These are phyloP conservation scores for Antechinus stuartii DNA, from an alignment of 2,113 vertebrate genomes.

Conservation along the genomic window DNA sequence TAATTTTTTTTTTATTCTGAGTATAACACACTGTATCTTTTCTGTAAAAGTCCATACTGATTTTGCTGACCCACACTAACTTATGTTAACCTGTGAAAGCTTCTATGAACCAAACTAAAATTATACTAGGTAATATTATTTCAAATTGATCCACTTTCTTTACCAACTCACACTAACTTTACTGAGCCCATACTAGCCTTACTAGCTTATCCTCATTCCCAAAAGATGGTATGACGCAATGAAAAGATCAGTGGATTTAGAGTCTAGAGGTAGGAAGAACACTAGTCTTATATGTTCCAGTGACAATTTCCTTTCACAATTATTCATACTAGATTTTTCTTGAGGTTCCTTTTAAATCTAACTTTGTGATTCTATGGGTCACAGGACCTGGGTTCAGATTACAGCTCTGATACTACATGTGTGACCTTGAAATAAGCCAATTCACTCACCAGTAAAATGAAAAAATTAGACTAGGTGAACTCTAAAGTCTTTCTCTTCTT, in stretches of 20 bases:
- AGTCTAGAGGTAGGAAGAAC: not conserved
- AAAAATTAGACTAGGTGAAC: not conserved
- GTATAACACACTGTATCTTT: not conserved
- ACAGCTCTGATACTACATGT: not conserved
- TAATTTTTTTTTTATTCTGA: not conserved
- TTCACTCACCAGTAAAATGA: not conserved
- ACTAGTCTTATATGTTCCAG: not conserved
- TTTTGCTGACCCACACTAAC: slow-evolving; percentile 17
- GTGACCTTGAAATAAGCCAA: not conserved
- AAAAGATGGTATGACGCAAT: not conserved
- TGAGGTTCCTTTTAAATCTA: not conserved
- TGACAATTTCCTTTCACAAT: not conserved
- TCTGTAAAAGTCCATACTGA: not conserved
- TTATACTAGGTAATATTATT: not conserved
- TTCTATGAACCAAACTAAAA: not conserved
- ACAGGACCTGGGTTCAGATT: not conserved
- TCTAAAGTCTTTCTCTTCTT: not conserved
- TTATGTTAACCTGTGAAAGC: not conserved
- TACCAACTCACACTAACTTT: not conserved
- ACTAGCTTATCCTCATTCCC: not conserved
- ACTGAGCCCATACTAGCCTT: not conserved
- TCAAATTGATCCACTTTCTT: not conserved
- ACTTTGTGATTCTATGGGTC: not conserved
- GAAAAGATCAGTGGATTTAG: not conserved
- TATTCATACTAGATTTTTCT: not conserved